Base-by-base conservation (phyloP, 2,888 invertebrate genomes). In the Ceraclea dissimilis region DNA sequence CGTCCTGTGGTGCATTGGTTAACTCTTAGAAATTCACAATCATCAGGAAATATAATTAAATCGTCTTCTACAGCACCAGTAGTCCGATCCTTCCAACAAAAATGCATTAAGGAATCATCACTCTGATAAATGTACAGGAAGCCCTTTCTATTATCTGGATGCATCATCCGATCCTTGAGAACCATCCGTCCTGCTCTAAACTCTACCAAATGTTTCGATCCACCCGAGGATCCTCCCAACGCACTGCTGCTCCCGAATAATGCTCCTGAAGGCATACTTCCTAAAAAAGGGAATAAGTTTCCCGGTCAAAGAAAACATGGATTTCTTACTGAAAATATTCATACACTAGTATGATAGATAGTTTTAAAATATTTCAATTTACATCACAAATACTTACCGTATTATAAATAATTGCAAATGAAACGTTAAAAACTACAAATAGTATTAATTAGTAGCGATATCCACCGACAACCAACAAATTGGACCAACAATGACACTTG, bases 1-100 rank as follows among this genome's bases (percentile, higher is more conserved):
- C 99, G 83, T 1, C 98, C 99, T 43, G 95, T 94, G 52, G 93
- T 94, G 69, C 98, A 98, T 68, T 96, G 94, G 57, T 89, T 84
- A 0, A 99, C 93, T 63, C 86, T 84, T 61, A 94, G 90, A 75
- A 96, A 99, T 73, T 98, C 98, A 67, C 94, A 94, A 71, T 99
- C 99, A 71, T 98, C 99, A 5, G 98, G 98, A 67, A 99, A 99
- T 64, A 99, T 96, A 56, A 99, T 91, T 61, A 99, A 77, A 75
- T 99, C 99, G 74, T 99, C 98, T 75, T 98, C 98, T 11, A 94
- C 88, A 63, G 88, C 85, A 52, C 95, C 94, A 48, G 88, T 85
- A 47, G 89, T 87, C 49, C 99, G 85, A 75, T 99, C 98, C 75
- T 98, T 98, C 99, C 99, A 99, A 72, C 98, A 98, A 70, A 99